Evolutionary conservation across 2,797 vertebrate species (phyloP).

Genomic region (Pangasius mekongensis): DNA sequence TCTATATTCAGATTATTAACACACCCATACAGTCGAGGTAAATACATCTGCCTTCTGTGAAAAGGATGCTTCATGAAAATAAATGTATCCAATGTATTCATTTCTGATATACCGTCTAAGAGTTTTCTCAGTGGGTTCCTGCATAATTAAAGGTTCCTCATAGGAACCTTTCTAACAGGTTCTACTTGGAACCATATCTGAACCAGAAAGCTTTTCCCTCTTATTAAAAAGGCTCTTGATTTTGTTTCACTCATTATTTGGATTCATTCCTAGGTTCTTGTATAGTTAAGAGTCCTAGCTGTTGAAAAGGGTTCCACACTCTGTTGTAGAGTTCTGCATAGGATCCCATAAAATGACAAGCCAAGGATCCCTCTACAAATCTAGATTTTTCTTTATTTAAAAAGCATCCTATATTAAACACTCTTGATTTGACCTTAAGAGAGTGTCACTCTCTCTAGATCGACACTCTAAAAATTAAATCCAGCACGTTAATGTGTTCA

Average conservation of each 20-base stretch:
- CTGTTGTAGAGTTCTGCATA: background rate
- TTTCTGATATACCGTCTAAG: background rate
- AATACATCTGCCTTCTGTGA: background rate
- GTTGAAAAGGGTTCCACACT: background rate
- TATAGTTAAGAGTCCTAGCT: background rate
- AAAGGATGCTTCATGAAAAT: background rate
- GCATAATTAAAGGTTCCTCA: background rate
- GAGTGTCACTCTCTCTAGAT: background rate
- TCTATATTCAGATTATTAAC: slow-evolving; percentile 20
- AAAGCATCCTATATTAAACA: background rate
- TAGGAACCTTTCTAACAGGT: too few relatives aligned
- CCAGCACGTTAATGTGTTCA: background rate
- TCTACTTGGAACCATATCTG: background rate
- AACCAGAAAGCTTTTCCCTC: background rate
- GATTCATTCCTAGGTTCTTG: background rate
- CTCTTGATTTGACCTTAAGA: background rate
- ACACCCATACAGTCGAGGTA: background rate
- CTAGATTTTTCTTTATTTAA: background rate
- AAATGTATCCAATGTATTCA: background rate
- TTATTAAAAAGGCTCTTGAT: background rate
- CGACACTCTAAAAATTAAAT: background rate
- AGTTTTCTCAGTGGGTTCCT: background rate
- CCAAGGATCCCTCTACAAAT: background rate
- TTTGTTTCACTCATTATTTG: background rate
- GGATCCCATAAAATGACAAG: background rate